Evolutionary conservation across 2,113 vertebrate genomes (phyloP).

Genomic region (Mixornis gularis): DNA sequence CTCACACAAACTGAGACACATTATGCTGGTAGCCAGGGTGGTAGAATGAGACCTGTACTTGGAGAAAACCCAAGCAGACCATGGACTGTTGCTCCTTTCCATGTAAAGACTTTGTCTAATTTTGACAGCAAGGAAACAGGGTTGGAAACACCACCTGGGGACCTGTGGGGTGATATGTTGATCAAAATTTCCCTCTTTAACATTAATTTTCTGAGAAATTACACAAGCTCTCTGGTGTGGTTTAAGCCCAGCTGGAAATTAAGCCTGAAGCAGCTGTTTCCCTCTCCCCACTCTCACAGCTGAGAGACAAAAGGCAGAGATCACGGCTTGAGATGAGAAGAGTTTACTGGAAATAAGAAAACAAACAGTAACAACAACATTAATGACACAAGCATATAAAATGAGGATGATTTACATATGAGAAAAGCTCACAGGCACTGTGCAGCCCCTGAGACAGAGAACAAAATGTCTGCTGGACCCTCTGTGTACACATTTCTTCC

Average conservation of each 20-base stretch:
- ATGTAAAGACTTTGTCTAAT: not conserved
- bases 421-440: accelerated
- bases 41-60: not conserved
- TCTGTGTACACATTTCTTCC: accelerated
- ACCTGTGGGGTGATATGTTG: not conserved
- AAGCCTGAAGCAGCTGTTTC: not conserved
- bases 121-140: not conserved
- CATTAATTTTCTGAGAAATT: not conserved
- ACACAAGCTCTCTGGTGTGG: not conserved
- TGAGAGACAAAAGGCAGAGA: not conserved
- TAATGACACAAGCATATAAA: not conserved
- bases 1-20: not conserved
- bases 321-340: not conserved
- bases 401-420: not conserved
- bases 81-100: not conserved
- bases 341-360: not conserved
- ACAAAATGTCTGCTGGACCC: not conserved
- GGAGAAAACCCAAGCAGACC: not conserved
- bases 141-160: not conserved
- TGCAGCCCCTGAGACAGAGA: accelerated
- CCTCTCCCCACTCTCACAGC: not conserved
- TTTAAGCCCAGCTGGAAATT: not conserved
- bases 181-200: not conserved
- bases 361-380: not conserved
- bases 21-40: not conserved